Conservation (phyloP, 2,113 vertebrate genomes). For the Triplophysa siluroides region DNA sequence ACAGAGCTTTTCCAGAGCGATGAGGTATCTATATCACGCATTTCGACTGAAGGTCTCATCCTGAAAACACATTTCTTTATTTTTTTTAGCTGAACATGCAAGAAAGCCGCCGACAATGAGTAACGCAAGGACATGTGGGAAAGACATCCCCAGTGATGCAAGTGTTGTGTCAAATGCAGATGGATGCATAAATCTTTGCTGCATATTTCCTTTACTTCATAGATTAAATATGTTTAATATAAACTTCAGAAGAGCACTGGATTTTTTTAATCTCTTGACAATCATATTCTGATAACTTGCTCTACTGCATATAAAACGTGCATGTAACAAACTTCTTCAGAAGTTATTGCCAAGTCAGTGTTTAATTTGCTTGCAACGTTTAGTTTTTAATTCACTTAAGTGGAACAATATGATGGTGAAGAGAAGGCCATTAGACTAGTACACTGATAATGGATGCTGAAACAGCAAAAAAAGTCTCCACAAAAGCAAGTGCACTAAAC, state of each 20-base stretch:
- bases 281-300: not conserved
- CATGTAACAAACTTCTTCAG: conserved; percentile 8
- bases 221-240: not conserved
- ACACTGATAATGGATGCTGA: conserved; percentile 48
- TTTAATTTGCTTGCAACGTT: not conserved
- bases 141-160: not conserved
- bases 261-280: not conserved
- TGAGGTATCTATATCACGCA: conserved; percentile 14
- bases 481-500: conserved; percentile 45
- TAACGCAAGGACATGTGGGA: not conserved
- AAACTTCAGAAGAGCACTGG: not conserved
- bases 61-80: not conserved
- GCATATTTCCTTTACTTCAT: no score
- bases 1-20: conserved; percentile 3
- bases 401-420: not conserved
- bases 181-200: no score
- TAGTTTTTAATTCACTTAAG: not conserved
- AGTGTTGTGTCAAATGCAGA: not conserved
- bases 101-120: not conserved
- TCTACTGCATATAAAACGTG: not conserved
- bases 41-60: conserved; percentile 5
- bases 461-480: conserved; percentile 45
- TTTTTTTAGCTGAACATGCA: conserved; percentile 12
- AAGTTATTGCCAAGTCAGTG: conserved; percentile 23
- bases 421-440: conserved; percentile 51